These are phyloP conservation scores for fruit fly (Drosophila melanogaster) DNA, from an alignment of 1,140 invertebrate species.

Conservation along the genomic window DNA sequence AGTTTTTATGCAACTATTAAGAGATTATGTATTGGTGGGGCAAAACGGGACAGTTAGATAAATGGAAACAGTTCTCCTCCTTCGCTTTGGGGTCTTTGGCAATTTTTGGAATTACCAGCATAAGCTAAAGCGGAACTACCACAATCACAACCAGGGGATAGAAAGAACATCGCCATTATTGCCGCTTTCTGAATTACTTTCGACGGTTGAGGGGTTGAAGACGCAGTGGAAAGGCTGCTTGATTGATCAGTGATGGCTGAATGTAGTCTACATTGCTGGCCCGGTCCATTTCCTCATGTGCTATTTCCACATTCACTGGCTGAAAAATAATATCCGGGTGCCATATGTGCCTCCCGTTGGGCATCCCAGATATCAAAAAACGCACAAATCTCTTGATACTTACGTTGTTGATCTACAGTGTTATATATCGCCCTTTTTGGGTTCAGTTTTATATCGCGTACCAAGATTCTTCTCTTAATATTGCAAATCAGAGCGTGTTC, in stretches of 20 bases:
- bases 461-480: conserved; percentile 92
- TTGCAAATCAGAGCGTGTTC: conserved; percentile 26
- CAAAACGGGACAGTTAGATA: conserved; percentile 88
- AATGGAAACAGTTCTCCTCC: conserved; percentile 87
- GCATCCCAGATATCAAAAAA: conserved; percentile 94
- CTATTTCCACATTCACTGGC: conserved; percentile 95
- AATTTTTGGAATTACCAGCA: conserved; percentile 96
- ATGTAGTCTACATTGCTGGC: conserved; percentile 97
- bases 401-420: conserved; percentile 93
- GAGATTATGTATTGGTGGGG: background rate
- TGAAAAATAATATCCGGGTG: conserved; percentile 96
- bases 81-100: conserved; percentile 98
- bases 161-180: conserved; percentile 95
- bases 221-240: conserved; percentile 95
- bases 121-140: conserved; percentile 94
- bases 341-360: conserved; percentile 97
- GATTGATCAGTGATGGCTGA: conserved; percentile 92
- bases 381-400: conserved; percentile 94
- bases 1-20: conserved; percentile 73
- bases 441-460: conserved; percentile 86
- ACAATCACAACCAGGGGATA: conserved; percentile 98
- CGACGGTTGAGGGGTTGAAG: conserved; percentile 91
- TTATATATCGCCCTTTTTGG: conserved; percentile 86
- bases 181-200: conserved; percentile 95
- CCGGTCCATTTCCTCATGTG: conserved; percentile 97